Evolutionary conservation across 2,888 invertebrate species (phyloP).

Genomic region (Strigamia maritima): DNA sequence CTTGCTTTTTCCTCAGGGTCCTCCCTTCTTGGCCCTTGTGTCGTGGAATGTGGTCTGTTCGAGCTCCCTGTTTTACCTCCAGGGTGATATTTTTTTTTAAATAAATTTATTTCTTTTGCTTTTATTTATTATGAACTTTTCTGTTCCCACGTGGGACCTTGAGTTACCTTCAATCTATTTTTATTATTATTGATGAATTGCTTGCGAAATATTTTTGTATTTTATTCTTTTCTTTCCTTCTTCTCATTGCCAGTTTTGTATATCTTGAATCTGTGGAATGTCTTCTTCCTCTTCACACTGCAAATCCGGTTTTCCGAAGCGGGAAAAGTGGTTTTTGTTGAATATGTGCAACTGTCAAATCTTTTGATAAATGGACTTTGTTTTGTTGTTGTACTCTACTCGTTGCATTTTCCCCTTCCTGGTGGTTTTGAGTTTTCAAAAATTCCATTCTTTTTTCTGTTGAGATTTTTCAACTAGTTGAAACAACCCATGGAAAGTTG

Average conservation of each 20-base stretch:
- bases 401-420: not conserved
- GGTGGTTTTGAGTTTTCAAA: not conserved
- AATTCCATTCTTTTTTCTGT: not conserved
- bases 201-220: not conserved
- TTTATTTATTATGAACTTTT: not conserved
- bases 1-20: not conserved
- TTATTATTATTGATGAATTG: not conserved
- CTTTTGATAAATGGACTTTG: constrained; percentile 10
- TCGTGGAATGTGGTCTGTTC: constrained; percentile 15
- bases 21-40: not conserved
- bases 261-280: constrained; percentile 10
- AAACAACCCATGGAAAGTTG: not conserved
- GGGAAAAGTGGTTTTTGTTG: constrained; percentile 7
- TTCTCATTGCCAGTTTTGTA: not conserved
- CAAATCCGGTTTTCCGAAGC: not conserved
- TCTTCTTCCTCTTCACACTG: constrained; percentile 5
- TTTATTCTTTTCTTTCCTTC: not conserved
- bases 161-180: not conserved
- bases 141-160: not conserved
- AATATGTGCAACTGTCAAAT: constrained; percentile 10
- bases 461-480: not conserved
- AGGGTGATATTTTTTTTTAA: not conserved
- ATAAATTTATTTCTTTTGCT: not conserved
- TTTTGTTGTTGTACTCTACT: not conserved
- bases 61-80: constrained; percentile 10